A percentile compares a stretch with the other conserved stretches of the same genome.
Conservation (phyloP, 1,140 invertebrate genomes). For the Procambarus clarkii region DNA sequence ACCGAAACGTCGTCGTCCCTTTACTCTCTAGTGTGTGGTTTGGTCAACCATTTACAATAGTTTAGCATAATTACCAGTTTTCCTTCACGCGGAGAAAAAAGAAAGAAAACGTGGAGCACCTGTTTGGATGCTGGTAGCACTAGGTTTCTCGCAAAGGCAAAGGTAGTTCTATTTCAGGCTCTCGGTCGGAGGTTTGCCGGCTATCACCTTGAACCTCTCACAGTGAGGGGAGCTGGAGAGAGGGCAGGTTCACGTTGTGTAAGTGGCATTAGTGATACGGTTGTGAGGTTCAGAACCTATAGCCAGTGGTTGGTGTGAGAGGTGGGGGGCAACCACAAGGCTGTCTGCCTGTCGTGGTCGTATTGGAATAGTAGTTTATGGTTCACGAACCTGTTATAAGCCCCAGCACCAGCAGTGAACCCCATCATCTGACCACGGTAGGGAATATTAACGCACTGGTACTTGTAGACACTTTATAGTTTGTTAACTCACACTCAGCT, state of each 20-base stretch:
- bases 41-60: no score
- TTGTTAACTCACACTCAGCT: background rate
- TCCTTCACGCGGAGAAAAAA: no score
- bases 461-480: background rate
- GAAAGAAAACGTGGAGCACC: conserved; percentile 20
- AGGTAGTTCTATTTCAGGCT: conserved; percentile 41
- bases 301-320: conserved; percentile 3
- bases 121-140: conserved; percentile 27
- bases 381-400: background rate
- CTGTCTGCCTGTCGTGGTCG: background rate
- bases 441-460: background rate
- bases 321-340: background rate
- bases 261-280: conserved; percentile 27
- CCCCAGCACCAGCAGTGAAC: background rate
- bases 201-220: conserved; percentile 43
- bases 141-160: conserved; percentile 53
- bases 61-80: no score
- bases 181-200: conserved; percentile 17
- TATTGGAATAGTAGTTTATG: background rate
- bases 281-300: background rate
- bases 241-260: conserved; percentile 43
- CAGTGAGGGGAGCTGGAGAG: conserved; percentile 52
- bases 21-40: no score
- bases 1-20: no score
- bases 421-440: background rate